These are phyloP conservation scores for Drosophila subpulchrella DNA, from an alignment of 1,140 invertebrate species.

Conservation along the genomic window DNA sequence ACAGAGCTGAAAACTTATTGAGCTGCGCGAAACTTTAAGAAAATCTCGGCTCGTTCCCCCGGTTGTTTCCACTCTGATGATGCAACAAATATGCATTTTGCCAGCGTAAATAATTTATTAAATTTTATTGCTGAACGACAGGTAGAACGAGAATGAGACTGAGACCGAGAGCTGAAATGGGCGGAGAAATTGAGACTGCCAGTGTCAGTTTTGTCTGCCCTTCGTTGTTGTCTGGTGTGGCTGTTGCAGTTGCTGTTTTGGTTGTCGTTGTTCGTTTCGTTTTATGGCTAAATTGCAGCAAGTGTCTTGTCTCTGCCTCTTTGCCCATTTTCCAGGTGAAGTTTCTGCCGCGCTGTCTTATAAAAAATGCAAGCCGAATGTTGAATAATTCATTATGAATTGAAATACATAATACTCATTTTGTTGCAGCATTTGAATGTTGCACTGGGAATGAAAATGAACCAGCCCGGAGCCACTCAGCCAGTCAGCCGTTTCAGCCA, in stretches of 20 bases:
- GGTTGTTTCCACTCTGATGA: slow-evolving; percentile 12
- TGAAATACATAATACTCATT: slow-evolving; percentile 81
- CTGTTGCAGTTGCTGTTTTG: no score
- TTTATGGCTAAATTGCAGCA: slow-evolving; percentile 55
- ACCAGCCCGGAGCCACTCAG: slow-evolving; percentile 36
- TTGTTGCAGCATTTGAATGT: slow-evolving; percentile 67
- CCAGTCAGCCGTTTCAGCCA: slow-evolving; percentile 17
- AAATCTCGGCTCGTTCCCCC: slow-evolving; percentile 21
- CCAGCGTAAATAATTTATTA: slow-evolving; percentile 73
- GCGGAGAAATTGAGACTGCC: slow-evolving; percentile 50
- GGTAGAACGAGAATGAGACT: slow-evolving; percentile 22
- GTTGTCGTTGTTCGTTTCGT: slow-evolving; percentile 39
- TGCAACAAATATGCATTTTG: slow-evolving; percentile 69
- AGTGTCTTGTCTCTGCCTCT: slow-evolving; percentile 43
- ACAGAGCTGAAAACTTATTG: slow-evolving; percentile 24
- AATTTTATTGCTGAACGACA: slow-evolving; percentile 74
- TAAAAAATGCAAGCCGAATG: slow-evolving; percentile 68
- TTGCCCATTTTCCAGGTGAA: slow-evolving; percentile 27
- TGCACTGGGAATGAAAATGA: slow-evolving; percentile 36
- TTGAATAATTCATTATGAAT: slow-evolving; percentile 77
- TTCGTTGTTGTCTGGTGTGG: slow-evolving; percentile 30
- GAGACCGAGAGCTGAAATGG: slow-evolving; percentile 7
- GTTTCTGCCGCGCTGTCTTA: slow-evolving; percentile 47
- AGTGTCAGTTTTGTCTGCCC: slow-evolving; percentile 56
- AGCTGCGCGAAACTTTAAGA: slow-evolving; percentile 28